Conservation (phyloP, 2,797 vertebrate species). For the Dermochelys coriacea region DNA sequence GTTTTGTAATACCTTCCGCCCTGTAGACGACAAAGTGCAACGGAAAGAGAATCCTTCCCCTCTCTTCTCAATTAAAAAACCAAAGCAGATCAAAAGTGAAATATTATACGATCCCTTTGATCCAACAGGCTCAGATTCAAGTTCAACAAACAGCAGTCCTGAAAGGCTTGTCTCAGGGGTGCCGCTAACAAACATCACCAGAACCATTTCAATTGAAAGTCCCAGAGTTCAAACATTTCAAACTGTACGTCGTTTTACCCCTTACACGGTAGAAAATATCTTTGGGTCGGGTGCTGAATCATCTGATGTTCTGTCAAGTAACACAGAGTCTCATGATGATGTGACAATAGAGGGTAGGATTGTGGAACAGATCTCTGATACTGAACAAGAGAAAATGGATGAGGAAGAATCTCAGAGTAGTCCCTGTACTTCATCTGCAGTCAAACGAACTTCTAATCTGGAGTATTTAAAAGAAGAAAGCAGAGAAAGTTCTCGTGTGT, state of each 20-base stretch:
- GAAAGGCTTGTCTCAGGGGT: constrained; percentile 75
- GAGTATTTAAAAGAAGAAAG: constrained; percentile 66
- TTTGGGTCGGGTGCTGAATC: constrained; percentile 63
- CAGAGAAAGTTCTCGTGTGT: constrained; percentile 46
- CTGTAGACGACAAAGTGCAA: constrained; percentile 81
- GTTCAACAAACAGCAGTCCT: constrained; percentile 84
- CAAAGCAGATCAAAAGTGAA: constrained; percentile 85
- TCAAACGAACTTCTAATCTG: not conserved
- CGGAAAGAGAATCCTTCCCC: constrained; percentile 74
- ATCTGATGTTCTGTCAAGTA: constrained; percentile 12
- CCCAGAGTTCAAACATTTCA: constrained; percentile 74
- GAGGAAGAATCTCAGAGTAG: constrained; percentile 31
- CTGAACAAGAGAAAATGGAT: constrained; percentile 43
- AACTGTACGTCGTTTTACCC: constrained; percentile 81
- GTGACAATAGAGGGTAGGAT: constrained; percentile 42
- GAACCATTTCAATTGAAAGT: constrained; percentile 79
- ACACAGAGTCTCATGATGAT: not conserved
- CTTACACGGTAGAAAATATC: constrained; percentile 62
- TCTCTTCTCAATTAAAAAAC: constrained; percentile 76
- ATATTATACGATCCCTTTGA: constrained; percentile 95
- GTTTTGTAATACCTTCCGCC: constrained; percentile 79
- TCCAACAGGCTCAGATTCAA: constrained; percentile 93
- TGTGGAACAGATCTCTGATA: constrained; percentile 68
- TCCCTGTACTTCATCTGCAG: constrained; percentile 19
- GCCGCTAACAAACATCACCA: constrained; percentile 77